Evolutionary conservation across 2,113 vertebrate species (phyloP), one percentile per base, ranked within the genome.

Genomic region (Anguilla japonica): DNA sequence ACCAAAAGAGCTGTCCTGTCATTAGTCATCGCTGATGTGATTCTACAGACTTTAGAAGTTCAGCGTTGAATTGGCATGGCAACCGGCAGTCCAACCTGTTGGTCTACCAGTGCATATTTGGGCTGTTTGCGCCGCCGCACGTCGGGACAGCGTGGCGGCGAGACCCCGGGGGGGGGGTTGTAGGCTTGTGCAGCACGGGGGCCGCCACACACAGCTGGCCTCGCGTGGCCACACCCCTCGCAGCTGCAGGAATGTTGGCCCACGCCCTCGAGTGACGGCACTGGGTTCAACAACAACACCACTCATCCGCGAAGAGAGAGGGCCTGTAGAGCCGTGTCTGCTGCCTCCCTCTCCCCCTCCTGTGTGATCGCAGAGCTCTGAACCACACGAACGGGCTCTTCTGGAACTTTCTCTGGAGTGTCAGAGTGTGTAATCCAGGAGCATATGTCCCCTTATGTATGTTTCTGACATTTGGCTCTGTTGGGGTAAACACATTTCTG

Each of bases 171-270:
- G 26, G 53, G 9, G 84, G 71, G 1, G 60, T 18, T 81, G 40
- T 26, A 8, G 83, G 53, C 60, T 22, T 39, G 46, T 56, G 82
- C 22, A 18, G n/a, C 26, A 79, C 57, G 8, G 56, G 11, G 56
- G 34, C 81, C 0, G 16, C 3, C 60, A 26, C 20, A 22, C 20
- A 6, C 20, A 26, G 60, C 60, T 22, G 26, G 50, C 67, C 71
- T 34, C 26, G 9, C 71, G n/a, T 26, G n/a, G 29, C 26, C 71
- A 75, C 87, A 22, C 87, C 79, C 87, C 67, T 16, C 4, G 57
- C 88, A 85, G 88, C 86, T 87, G 86, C 84, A 85, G 43, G 84
- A 89, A 83, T 83, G 50, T 80, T 83, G 83, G 39, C 87, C 84
- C 81, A 39, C 87, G 9, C 50, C 83, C 40, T 8, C 16, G 79